phyloP scores from a whole-genome alignment of 1,140 invertebrate genomes.

The Eulimnadia texana region DNA sequence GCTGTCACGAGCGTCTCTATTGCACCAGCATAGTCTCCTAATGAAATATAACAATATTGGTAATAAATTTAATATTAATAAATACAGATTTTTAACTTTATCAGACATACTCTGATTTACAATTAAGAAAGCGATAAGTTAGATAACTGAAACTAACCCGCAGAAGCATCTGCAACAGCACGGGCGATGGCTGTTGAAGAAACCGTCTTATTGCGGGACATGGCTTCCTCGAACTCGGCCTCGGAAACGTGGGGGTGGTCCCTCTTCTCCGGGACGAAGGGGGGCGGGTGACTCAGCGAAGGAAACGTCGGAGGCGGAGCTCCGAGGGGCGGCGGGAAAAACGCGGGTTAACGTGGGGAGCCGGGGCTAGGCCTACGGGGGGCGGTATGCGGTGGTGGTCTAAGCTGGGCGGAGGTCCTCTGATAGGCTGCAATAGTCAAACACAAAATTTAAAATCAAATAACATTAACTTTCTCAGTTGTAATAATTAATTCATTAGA shows the following conservation, averaged over 20 bases:
- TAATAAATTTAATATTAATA: too few species aligned
- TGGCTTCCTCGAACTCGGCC: slow-evolving; percentile 96
- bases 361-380: slow-evolving; percentile 45
- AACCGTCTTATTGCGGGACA: slow-evolving; percentile 91
- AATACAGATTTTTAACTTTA: too few species aligned
- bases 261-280: slow-evolving; percentile 2
- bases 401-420: slow-evolving; percentile 44
- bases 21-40: slow-evolving; percentile 88
- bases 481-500: too few species aligned
- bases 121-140: too few species aligned
- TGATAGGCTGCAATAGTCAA: slow-evolving; percentile 13
- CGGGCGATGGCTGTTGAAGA: slow-evolving; percentile 91
- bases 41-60: background rate
- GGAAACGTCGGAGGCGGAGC: slow-evolving; percentile 33
- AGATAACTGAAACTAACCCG: slow-evolving; percentile 40
- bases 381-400: slow-evolving; percentile 42
- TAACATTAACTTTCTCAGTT: too few species aligned
- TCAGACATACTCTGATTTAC: too few species aligned
- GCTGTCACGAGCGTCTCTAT: slow-evolving; percentile 97
- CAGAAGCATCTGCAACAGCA: slow-evolving; percentile 92
- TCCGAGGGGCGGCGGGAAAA: slow-evolving; percentile 55
- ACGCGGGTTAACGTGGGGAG: slow-evolving; percentile 93
- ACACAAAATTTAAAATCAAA: too few species aligned
- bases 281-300: slow-evolving; percentile 24
- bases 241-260: slow-evolving; percentile 59